These are phyloP conservation scores for Drymodes brunneopygia DNA, from an alignment of 2,113 vertebrate genomes.

Conservation along the genomic window DNA sequence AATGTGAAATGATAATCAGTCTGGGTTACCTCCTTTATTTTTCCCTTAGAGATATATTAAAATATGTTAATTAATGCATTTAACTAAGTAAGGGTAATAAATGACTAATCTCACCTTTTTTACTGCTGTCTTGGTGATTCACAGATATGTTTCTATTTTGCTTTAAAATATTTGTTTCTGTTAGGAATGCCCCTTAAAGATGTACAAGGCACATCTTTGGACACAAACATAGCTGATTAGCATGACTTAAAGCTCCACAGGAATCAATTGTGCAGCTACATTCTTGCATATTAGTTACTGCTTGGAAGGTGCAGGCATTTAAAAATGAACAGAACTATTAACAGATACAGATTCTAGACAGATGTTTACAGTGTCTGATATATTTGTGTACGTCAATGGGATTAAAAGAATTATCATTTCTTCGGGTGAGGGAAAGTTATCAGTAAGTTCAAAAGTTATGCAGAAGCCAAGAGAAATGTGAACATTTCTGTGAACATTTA, in stretches of 20 bases:
- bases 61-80: constrained; percentile 27
- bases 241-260: background rate
- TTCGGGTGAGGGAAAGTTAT: background rate
- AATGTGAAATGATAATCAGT: background rate
- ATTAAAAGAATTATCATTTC: background rate
- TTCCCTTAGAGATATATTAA: background rate
- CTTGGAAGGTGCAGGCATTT: background rate
- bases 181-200: background rate
- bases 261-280: constrained; percentile 10
- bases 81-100: constrained; percentile 20
- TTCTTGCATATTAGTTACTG: background rate
- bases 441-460: background rate
- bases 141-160: background rate
- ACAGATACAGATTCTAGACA: background rate
- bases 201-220: background rate
- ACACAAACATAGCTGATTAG: background rate
- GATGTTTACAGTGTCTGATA: background rate
- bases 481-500: background rate
- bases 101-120: background rate
- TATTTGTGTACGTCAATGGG: background rate
- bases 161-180: constrained; percentile 9
- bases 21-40: background rate
- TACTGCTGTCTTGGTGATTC: background rate
- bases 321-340: background rate
- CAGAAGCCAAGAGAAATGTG: background rate